These are phyloP conservation scores for Alexandromys fortis DNA, from an alignment of 2,113 vertebrate genomes.

Conservation along the genomic window DNA sequence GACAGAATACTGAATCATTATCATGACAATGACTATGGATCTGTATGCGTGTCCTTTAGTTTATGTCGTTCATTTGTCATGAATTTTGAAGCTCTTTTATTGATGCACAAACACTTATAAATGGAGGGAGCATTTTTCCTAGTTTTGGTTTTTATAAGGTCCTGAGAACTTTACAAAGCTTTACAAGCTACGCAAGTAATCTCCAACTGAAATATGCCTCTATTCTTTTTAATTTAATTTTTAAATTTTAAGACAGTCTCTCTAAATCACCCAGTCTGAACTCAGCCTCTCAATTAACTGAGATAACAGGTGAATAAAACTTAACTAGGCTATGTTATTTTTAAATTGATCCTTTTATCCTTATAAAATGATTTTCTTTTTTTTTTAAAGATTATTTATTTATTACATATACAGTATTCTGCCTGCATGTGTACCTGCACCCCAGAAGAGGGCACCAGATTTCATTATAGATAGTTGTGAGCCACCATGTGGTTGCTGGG, in stretches of 20 bases:
- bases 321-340: background rate
- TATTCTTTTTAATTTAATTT: background rate
- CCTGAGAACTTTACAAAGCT: background rate
- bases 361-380: background rate
- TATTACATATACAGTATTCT: too few relatives aligned
- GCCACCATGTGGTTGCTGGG: too few relatives aligned
- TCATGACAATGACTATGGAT: background rate
- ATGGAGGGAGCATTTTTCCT: background rate
- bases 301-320: background rate
- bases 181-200: background rate
- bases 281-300: background rate
- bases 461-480: too few relatives aligned
- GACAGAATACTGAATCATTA: background rate
- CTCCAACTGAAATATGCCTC: too few relatives aligned
- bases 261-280: background rate
- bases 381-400: background rate
- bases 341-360: background rate
- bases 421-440: too few relatives aligned
- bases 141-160: background rate
- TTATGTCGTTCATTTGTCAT: background rate
- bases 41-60: background rate
- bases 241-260: background rate
- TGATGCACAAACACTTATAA: slow-evolving; percentile 14
- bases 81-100: slow-evolving; percentile 38
- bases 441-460: too few relatives aligned